These are phyloP conservation scores for Pyrocoelia pectoralis DNA, from an alignment of 2,888 invertebrate species.

Conservation along the genomic window DNA sequence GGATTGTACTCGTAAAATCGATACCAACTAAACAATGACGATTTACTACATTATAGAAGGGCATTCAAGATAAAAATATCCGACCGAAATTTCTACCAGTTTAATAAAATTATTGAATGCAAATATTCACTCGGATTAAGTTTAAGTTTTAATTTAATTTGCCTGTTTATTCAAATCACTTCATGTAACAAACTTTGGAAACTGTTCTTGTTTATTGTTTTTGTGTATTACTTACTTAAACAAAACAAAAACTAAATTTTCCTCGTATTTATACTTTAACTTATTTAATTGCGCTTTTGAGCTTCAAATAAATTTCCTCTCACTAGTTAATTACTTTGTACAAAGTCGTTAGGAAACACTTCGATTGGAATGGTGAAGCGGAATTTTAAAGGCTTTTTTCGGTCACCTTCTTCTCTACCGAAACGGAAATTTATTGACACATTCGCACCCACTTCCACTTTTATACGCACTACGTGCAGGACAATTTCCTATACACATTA, in stretches of 20 bases:
- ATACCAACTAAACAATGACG: too few species aligned
- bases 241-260: constrained; percentile 22
- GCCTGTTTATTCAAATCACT: constrained; percentile 33
- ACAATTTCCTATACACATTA: constrained; percentile 25
- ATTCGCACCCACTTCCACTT: constrained; percentile 9
- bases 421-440: not conserved
- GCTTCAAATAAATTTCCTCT: constrained; percentile 7
- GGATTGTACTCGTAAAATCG: not conserved
- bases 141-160: constrained; percentile 33
- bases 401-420: not conserved
- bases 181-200: constrained; percentile 29
- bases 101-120: constrained; percentile 31
- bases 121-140: constrained; percentile 18
- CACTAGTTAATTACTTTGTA: not conserved
- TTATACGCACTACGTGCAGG: constrained; percentile 16
- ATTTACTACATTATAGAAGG: too few species aligned
- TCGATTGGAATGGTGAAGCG: not conserved
- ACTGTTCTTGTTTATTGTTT: constrained; percentile 33
- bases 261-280: constrained; percentile 10
- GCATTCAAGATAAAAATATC: not conserved
- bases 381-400: too few species aligned
- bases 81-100: too few species aligned
- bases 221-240: constrained; percentile 29
- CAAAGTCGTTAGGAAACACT: not conserved
- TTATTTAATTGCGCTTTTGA: constrained; percentile 12